Percentiles rank a stretch among this genome's conserved stretches.
phyloP scores from a whole-genome alignment of 2,888 invertebrate genomes.

The Spicauda simplicius region DNA sequence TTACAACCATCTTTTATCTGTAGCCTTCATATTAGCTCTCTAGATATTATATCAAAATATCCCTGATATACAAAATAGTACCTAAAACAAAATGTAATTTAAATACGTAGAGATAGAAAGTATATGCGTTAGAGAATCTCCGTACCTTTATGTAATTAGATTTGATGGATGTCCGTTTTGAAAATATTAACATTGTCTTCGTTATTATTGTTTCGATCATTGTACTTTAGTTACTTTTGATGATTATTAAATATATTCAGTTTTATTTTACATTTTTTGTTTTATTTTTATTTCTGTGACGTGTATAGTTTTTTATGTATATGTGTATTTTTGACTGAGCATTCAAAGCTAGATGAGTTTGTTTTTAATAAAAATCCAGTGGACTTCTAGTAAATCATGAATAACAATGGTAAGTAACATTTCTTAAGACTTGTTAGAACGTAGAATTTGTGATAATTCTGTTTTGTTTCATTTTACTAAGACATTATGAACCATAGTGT shows the following conservation, averaged over 20 bases:
- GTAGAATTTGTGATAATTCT: slow-evolving; percentile 38
- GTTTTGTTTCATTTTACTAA: slow-evolving; percentile 21
- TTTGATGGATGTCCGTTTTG: slow-evolving; percentile 43
- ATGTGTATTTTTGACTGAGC: slow-evolving; percentile 24
- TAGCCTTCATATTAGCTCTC: slow-evolving; percentile 34
- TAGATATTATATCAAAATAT: slow-evolving; percentile 15
- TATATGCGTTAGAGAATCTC: slow-evolving; percentile 75
- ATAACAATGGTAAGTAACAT: slow-evolving; percentile 45
- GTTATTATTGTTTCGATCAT: slow-evolving; percentile 64
- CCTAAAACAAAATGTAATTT: slow-evolving; percentile 57
- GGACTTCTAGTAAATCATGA: slow-evolving; percentile 29
- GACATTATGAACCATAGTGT: slow-evolving; percentile 6
- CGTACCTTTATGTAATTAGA: slow-evolving; percentile 64
- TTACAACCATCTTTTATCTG: slow-evolving; percentile 21
- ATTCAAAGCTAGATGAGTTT: slow-evolving; percentile 19
- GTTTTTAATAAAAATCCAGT: slow-evolving; percentile 19
- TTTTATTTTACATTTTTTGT: slow-evolving; percentile 81
- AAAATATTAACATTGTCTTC: slow-evolving; percentile 56
- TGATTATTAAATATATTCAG: slow-evolving; percentile 82
- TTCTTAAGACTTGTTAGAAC: slow-evolving; percentile 40
- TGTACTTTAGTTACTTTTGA: slow-evolving; percentile 74
- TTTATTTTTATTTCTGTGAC: slow-evolving; percentile 75
- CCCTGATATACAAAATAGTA: slow-evolving; percentile 39
- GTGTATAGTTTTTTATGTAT: slow-evolving; percentile 46
- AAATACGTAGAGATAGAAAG: slow-evolving; percentile 45